Percentiles rank a stretch among this genome's conserved stretches.
These are phyloP conservation scores for Drosophila anomalata DNA, from an alignment of 2,888 invertebrate species.

Conservation along the genomic window DNA sequence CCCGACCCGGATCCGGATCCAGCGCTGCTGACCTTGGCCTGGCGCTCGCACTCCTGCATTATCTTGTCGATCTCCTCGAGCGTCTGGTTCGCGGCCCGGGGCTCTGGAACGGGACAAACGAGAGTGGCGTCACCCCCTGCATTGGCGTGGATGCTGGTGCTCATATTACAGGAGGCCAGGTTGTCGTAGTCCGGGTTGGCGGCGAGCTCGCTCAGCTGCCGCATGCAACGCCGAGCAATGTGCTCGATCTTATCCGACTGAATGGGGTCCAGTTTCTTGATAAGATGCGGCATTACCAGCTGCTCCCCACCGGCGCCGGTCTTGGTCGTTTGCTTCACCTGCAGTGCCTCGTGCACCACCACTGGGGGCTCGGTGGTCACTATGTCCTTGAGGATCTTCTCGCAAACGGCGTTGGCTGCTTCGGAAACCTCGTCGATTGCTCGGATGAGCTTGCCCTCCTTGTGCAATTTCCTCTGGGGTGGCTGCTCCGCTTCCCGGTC, in stretches of 20 bases:
- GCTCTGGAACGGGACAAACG: constrained; percentile 82
- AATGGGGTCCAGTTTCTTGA: constrained; percentile 84
- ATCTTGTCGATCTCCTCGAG: constrained; percentile 83
- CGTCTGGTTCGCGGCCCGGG: constrained; percentile 48
- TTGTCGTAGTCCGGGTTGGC: constrained; percentile 84
- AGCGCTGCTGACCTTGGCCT: constrained; percentile 59
- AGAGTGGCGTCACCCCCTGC: constrained; percentile 69
- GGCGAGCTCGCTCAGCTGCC: constrained; percentile 82
- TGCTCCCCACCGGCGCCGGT: constrained; percentile 32
- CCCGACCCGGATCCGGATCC: constrained; percentile 26
- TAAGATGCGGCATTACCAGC: constrained; percentile 81
- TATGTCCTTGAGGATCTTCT: constrained; percentile 82
- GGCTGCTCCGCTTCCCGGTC: constrained; percentile 17
- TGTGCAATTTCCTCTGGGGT: constrained; percentile 71
- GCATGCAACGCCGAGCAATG: constrained; percentile 85
- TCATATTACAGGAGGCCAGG: constrained; percentile 69
- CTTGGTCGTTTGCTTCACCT: constrained; percentile 65
- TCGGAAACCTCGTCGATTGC: constrained; percentile 83
- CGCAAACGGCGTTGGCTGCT: constrained; percentile 82
- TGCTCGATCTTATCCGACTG: constrained; percentile 85
- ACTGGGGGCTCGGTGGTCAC: constrained; percentile 81
- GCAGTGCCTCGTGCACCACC: constrained; percentile 76
- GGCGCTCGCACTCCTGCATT: constrained; percentile 83
- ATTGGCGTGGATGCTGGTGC: constrained; percentile 20
- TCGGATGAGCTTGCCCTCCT: constrained; percentile 81